Conservation (phyloP, 2,113 vertebrate genomes). For the Lophius piscatorius region DNA sequence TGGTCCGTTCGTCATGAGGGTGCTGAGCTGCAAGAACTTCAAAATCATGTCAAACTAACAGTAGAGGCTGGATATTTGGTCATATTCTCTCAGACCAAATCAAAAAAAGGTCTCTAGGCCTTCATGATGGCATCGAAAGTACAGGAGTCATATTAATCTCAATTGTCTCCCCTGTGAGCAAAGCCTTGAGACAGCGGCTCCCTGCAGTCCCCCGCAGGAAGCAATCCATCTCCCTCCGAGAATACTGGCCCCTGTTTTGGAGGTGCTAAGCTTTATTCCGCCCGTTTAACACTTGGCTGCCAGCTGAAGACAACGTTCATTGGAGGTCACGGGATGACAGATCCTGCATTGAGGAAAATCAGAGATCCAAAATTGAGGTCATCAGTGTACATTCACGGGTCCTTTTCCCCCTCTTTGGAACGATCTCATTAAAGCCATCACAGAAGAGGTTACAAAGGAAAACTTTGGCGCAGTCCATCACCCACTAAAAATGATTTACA, state of each 20-base stretch:
- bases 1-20: too few relatives aligned
- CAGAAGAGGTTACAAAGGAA: not conserved
- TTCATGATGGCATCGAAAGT: not conserved
- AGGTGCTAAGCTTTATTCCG: constrained; percentile 21
- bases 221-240: constrained; percentile 44
- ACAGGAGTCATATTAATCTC: constrained; percentile 11
- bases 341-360: constrained; percentile 21
- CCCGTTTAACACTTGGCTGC: constrained; percentile 51
- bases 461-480: not conserved
- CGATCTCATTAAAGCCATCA: constrained; percentile 16
- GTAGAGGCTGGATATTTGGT: too few relatives aligned
- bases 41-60: too few relatives aligned
- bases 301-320: constrained; percentile 11
- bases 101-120: not conserved
- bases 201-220: not conserved
- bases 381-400: not conserved
- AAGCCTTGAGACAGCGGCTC: constrained; percentile 1
- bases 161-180: constrained; percentile 7
- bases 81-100: too few relatives aligned
- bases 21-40: too few relatives aligned
- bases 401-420: constrained; percentile 11
- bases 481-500: not conserved
- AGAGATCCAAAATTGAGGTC: constrained; percentile 13
- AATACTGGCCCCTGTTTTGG: constrained; percentile 18
- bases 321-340: constrained; percentile 30